Evolutionary conservation across 2,888 invertebrate species (phyloP).

Genomic region (Nomada goodeniana): DNA sequence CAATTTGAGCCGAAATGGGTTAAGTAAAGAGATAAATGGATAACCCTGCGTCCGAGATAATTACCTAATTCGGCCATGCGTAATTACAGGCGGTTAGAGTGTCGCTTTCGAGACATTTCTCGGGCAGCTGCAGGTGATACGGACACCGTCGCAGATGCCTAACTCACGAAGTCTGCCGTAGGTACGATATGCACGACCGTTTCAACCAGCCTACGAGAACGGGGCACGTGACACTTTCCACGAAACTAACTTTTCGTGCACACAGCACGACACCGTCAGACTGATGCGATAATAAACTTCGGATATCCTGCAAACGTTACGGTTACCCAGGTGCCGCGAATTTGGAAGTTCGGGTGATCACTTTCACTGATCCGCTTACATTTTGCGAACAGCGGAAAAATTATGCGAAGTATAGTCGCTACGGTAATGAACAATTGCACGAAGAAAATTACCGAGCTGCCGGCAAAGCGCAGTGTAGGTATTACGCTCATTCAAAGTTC

Average conservation of each 20-base stretch:
- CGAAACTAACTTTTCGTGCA: background rate
- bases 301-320: background rate
- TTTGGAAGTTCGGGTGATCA: background rate
- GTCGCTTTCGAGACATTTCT: constrained; percentile 70
- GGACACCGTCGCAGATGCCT: constrained; percentile 54
- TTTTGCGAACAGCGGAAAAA: background rate
- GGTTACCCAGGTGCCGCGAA: background rate
- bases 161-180: constrained; percentile 36
- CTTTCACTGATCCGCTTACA: background rate
- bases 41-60: constrained; percentile 59
- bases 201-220: background rate
- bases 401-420: background rate
- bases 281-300: no score
- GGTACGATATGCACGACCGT: background rate
- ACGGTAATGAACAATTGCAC: background rate
- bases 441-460: no score
- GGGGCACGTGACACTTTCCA: background rate
- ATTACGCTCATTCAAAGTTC: no score
- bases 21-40: constrained; percentile 69
- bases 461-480: no score
- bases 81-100: constrained; percentile 75
- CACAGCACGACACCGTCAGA: background rate
- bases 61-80: constrained; percentile 75
- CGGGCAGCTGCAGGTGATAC: constrained; percentile 66
- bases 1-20: constrained; percentile 67